phyloP scores from a whole-genome alignment of 2,888 invertebrate species.

The Limenitis camilla region DNA sequence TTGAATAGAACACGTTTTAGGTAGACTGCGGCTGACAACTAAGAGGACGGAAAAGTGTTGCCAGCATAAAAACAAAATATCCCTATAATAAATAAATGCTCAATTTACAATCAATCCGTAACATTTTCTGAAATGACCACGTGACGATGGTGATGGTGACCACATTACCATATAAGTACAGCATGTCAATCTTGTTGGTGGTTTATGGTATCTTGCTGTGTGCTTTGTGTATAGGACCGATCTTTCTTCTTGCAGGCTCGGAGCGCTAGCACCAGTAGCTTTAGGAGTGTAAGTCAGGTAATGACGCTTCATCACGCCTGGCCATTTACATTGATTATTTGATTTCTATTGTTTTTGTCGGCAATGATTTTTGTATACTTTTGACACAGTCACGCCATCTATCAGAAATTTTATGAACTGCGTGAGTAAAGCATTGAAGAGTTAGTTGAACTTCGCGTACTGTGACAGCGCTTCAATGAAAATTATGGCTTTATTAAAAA shows the following conservation, averaged over 20 bases:
- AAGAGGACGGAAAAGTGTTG: too few species aligned
- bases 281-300: constrained; percentile 93
- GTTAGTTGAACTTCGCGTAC: too few species aligned
- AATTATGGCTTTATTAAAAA: too few species aligned
- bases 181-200: constrained; percentile 70
- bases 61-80: too few species aligned
- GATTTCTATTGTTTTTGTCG: constrained; percentile 44
- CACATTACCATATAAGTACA: constrained; percentile 34
- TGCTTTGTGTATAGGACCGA: constrained; percentile 72
- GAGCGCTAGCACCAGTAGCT: constrained; percentile 92
- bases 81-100: too few species aligned
- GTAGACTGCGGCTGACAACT: too few species aligned
- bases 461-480: too few species aligned
- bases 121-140: neutral
- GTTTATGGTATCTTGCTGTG: constrained; percentile 43
- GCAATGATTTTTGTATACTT: constrained; percentile 47
- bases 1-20: too few species aligned
- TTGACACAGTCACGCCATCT: constrained; percentile 17
- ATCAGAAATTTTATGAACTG: neutral
- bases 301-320: constrained; percentile 62
- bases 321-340: constrained; percentile 45
- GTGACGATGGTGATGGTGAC: constrained; percentile 9
- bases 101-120: neutral
- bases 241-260: constrained; percentile 84
- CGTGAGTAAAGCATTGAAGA: too few species aligned